Evolutionary conservation across 2,113 vertebrate species (phyloP).

Genomic region (Pseudopodoces humilis): DNA sequence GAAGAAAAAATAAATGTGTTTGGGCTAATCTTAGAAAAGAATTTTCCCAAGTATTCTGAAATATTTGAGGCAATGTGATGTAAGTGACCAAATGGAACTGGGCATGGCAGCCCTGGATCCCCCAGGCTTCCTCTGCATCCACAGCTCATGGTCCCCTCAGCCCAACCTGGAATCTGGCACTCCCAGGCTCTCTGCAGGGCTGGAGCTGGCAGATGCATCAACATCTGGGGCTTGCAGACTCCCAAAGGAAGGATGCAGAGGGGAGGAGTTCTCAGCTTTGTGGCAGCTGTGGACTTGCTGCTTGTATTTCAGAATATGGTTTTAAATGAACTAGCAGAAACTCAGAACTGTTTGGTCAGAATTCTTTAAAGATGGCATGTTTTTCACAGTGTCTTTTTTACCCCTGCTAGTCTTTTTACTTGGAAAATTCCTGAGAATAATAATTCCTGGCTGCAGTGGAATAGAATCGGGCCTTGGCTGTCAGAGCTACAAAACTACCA

Average conservation of each 20-base stretch:
- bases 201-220: neutral
- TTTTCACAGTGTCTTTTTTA: neutral
- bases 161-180: neutral
- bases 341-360: neutral
- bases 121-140: neutral
- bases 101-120: too few relatives aligned
- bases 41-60: neutral
- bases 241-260: neutral
- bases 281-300: neutral
- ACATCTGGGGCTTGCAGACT: neutral
- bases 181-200: neutral
- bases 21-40: constrained; percentile 18
- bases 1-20: constrained; percentile 13
- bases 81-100: neutral
- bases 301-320: neutral
- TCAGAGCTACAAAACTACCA: neutral
- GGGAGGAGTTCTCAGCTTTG: neutral
- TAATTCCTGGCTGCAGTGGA: neutral
- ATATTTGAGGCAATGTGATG: neutral
- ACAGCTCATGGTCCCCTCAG: neutral
- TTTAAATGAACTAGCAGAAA: neutral
- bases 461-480: neutral
- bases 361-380: neutral
- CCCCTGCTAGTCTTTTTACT: neutral
- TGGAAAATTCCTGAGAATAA: neutral